Percentiles rank a stretch among this genome's conserved stretches.
Conservation (phyloP, 2,113 vertebrate genomes). For the Perccottus glenii region DNA sequence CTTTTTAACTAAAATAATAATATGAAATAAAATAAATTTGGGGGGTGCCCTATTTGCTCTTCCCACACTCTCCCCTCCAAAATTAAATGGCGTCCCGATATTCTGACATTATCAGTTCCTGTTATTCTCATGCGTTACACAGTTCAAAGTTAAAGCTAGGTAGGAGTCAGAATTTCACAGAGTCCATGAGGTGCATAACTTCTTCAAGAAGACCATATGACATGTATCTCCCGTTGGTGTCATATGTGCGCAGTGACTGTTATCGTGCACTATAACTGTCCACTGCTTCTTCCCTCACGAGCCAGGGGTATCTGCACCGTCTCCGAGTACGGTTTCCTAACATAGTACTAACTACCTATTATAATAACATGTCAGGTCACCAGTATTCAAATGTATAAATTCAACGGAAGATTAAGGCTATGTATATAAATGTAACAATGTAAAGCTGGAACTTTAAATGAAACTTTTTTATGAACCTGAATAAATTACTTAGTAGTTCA, state of each 20-base stretch:
- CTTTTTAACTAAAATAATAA: too few species aligned
- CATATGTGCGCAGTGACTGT: not conserved
- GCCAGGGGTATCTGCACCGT: constrained; percentile 1
- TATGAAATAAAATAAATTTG: too few species aligned
- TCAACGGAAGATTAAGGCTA: too few species aligned
- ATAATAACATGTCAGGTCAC: not conserved
- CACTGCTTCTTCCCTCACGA: not conserved
- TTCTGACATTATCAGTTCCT: not conserved
- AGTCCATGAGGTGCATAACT: too few species aligned
- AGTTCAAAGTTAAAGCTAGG: too few species aligned
- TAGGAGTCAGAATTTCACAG: too few species aligned
- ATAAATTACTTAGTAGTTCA: not conserved
- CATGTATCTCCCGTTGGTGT: not conserved
- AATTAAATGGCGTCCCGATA: not conserved
- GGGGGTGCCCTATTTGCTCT: not conserved
- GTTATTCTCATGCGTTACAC: too few species aligned
- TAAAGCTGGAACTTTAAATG: too few species aligned
- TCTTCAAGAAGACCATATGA: too few species aligned
- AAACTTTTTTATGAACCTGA: not conserved
- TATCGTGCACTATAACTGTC: not conserved
- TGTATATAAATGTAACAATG: too few species aligned
- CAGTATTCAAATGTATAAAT: too few species aligned
- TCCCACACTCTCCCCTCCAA: not conserved
- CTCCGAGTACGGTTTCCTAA: not conserved
- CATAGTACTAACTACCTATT: not conserved